A percentile compares a stretch with the other conserved stretches of the same genome.
phyloP scores from a whole-genome alignment of 2,797 vertebrate genomes.

The Amazonetta brasiliensis region DNA sequence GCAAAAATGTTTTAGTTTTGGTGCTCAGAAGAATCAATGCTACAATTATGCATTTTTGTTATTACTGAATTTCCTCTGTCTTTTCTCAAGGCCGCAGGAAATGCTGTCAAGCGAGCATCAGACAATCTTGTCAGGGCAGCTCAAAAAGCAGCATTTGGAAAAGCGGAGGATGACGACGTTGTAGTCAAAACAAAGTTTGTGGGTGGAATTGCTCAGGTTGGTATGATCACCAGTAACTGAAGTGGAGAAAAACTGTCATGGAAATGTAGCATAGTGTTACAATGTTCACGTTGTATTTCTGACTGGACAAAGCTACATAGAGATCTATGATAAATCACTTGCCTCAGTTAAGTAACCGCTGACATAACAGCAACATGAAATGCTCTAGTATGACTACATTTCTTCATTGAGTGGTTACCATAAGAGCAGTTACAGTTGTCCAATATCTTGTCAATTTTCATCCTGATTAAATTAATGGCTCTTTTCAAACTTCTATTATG shows the following conservation, averaged over 20 bases:
- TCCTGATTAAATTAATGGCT: background rate
- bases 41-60: background rate
- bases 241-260: background rate
- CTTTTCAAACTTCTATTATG: background rate
- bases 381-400: background rate
- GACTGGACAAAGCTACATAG: background rate
- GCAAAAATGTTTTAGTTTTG: background rate
- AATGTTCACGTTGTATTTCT: background rate
- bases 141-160: slow-evolving; percentile 96
- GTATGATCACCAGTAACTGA: slow-evolving; percentile 22
- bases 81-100: slow-evolving; percentile 89
- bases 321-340: background rate
- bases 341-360: background rate
- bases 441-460: background rate
- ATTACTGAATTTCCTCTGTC: background rate
- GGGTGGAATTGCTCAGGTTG: slow-evolving; percentile 97
- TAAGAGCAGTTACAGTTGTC: background rate
- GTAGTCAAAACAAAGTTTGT: slow-evolving; percentile 99
- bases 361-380: background rate
- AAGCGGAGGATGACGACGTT: slow-evolving; percentile 92
- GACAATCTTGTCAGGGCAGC: slow-evolving; percentile 97
- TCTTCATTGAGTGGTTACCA: background rate
- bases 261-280: background rate
- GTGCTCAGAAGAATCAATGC: background rate
- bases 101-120: slow-evolving; percentile 97